Evolutionary conservation across 2,888 invertebrate species (phyloP).

Genomic region (Coleophora deauratella): DNA sequence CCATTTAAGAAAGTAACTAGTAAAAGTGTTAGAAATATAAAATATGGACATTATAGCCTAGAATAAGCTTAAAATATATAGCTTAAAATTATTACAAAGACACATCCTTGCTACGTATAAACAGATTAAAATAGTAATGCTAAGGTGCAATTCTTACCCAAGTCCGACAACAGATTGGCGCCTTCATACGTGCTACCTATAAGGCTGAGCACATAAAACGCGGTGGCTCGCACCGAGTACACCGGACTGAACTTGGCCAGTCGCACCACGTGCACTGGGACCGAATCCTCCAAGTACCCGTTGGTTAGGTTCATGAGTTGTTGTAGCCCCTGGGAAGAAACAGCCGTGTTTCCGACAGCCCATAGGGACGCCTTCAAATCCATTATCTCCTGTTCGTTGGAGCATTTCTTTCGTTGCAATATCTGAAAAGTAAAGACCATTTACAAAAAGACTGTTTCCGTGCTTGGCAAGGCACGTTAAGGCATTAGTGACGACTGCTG

Average conservation of each 20-base stretch:
- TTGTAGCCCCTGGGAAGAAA: constrained; percentile 83
- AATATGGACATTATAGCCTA: no score
- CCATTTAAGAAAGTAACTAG: no score
- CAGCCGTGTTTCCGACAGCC: constrained; percentile 89
- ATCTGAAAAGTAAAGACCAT: constrained; percentile 30
- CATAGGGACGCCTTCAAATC: constrained; percentile 92
- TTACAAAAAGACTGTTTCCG: no score
- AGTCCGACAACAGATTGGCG: constrained; percentile 82
- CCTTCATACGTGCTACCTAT: constrained; percentile 89
- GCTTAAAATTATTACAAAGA: no score
- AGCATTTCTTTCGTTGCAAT: constrained; percentile 69
- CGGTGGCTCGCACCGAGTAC: constrained; percentile 91
- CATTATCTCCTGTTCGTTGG: constrained; percentile 80
- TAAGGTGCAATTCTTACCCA: constrained; percentile 74
- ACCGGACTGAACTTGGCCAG: constrained; percentile 87
- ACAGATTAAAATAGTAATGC: no score
- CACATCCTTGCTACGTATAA: no score
- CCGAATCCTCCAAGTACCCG: constrained; percentile 53
- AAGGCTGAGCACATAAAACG: constrained; percentile 90
- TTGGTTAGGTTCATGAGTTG: constrained; percentile 76
- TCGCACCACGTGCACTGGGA: constrained; percentile 65
- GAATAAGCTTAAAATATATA: no score
- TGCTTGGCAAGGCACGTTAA: no score
- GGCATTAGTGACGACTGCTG: no score
- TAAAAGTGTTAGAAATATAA: no score